A percentile compares a stretch with the other conserved stretches of the same genome.
These are phyloP conservation scores for Columba guinea DNA, from an alignment of 2,797 vertebrate genomes.

Conservation along the genomic window DNA sequence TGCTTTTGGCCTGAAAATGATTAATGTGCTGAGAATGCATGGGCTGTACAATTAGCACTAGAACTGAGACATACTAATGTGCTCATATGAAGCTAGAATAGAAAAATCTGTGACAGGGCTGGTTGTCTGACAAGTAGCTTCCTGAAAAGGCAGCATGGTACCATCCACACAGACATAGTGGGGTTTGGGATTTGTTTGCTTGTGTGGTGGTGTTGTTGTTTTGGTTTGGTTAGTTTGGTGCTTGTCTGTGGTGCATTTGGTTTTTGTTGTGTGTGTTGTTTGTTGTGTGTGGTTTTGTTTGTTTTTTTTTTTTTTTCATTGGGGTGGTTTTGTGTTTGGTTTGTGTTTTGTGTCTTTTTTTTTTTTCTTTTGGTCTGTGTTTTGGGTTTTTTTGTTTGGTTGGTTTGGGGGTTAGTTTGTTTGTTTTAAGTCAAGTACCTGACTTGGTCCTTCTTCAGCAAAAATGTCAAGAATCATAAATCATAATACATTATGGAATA, in stretches of 20 bases:
- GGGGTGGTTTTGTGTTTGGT: too few relatives aligned
- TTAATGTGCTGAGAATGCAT: neutral
- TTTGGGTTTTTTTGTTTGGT: neutral
- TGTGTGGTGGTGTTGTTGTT: too few relatives aligned
- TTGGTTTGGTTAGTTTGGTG: neutral
- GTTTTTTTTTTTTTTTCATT: neutral
- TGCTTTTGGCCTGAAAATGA: neutral
- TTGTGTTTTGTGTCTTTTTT: neutral
- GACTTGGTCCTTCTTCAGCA: neutral
- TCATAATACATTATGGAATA: neutral
- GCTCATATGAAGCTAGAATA: neutral
- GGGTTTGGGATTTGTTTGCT: neutral
- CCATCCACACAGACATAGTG: neutral
- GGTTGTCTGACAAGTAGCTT: neutral
- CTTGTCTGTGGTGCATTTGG: neutral
- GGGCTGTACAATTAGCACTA: neutral
- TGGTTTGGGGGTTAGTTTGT: neutral
- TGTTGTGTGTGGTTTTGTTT: neutral
- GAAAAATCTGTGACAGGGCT: neutral
- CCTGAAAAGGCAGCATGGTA: neutral
- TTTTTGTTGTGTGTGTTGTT: neutral
- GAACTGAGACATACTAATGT: neutral
- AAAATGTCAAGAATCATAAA: neutral
- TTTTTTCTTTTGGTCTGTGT: too few relatives aligned
- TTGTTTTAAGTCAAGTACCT: neutral